Percentiles rank a stretch among this genome's conserved stretches.
Conservation (phyloP, 1,140 invertebrate genomes). For the Bombus breviceps region DNA sequence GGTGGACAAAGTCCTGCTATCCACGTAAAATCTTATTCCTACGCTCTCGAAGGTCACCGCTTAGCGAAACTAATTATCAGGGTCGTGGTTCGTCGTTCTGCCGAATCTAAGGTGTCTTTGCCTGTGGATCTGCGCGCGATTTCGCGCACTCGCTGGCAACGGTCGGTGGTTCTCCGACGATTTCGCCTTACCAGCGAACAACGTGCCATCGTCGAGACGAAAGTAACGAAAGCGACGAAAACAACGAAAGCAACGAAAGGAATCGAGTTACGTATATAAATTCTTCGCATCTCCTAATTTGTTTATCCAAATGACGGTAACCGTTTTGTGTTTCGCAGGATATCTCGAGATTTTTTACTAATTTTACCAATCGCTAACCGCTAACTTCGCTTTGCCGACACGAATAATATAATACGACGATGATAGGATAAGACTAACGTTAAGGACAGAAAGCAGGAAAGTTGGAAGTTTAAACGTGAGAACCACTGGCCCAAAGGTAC, state of each 20-base stretch:
- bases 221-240: too few species aligned
- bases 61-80: slow-evolving; percentile 77
- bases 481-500: slow-evolving; percentile 74
- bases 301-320: too few species aligned
- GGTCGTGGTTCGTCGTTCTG: slow-evolving; percentile 67
- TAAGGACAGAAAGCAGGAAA: not conserved
- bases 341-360: too few species aligned
- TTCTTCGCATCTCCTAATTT: too few species aligned
- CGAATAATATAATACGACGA: not conserved
- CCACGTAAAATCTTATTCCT: slow-evolving; percentile 50
- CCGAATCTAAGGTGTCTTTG: slow-evolving; percentile 68
- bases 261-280: too few species aligned
- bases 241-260: too few species aligned
- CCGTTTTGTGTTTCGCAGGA: accelerated
- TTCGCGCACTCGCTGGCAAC: slow-evolving; percentile 54
- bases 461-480: slow-evolving; percentile 24
- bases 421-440: accelerated
- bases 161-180: slow-evolving; percentile 62
- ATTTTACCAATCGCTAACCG: too few species aligned
- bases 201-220: too few species aligned
- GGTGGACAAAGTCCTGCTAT: slow-evolving; percentile 47
- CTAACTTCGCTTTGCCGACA: too few species aligned
- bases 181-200: not conserved
- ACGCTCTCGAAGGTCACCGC: slow-evolving; percentile 65
- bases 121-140: slow-evolving; percentile 46